These are phyloP conservation scores for Trinectes maculatus DNA, from an alignment of 2,113 vertebrate genomes.

Conservation along the genomic window DNA sequence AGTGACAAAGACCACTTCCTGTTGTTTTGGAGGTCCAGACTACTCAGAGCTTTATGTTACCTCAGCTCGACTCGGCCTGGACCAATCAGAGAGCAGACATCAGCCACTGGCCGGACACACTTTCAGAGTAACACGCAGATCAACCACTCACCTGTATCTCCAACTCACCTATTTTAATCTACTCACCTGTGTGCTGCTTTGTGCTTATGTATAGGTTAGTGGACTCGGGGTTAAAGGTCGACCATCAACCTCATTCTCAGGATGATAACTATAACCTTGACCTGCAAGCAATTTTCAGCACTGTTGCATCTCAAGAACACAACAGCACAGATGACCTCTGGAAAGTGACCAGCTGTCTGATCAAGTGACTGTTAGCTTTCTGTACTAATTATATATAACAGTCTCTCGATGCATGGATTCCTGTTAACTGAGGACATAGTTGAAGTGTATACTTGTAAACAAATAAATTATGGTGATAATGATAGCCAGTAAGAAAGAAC, in stretches of 20 bases:
- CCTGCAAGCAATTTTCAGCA: too few species aligned
- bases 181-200: neutral
- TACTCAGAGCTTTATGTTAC: slow-evolving; percentile 94
- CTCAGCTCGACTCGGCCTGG: slow-evolving; percentile 83
- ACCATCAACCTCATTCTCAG: slow-evolving; percentile 46
- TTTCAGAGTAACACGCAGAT: slow-evolving; percentile 83
- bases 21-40: slow-evolving; percentile 92
- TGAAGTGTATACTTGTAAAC: too few species aligned
- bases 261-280: slow-evolving; percentile 40
- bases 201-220: slow-evolving; percentile 36
- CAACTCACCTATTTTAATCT: neutral
- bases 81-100: slow-evolving; percentile 70
- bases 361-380: neutral
- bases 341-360: neutral
- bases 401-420: too few species aligned
- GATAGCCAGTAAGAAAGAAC: slow-evolving; percentile 10
- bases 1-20: slow-evolving; percentile 89
- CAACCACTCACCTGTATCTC: neutral
- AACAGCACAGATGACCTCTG: neutral
- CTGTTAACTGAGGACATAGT: too few species aligned
- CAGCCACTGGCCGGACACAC: slow-evolving; percentile 87
- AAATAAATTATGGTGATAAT: too few species aligned
- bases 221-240: slow-evolving; percentile 67
- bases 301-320: slow-evolving; percentile 12
- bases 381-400: neutral